These are phyloP conservation scores for Ptychoptera albimana DNA, from an alignment of 2,888 invertebrate species.

Conservation along the genomic window DNA sequence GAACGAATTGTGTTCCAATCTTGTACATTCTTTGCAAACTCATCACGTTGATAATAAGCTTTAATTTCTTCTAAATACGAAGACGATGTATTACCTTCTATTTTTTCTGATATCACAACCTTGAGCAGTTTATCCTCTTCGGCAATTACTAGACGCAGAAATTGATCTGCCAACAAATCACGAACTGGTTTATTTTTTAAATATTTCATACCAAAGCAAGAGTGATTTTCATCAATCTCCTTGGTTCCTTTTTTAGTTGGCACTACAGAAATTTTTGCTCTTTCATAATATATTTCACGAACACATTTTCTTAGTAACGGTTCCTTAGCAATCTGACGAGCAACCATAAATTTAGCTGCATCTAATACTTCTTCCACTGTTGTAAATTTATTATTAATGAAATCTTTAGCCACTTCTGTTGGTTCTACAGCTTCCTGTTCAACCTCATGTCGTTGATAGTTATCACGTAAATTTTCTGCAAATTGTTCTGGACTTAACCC, in stretches of 20 bases:
- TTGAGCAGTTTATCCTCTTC: conserved; percentile 66
- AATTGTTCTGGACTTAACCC: conserved; percentile 89
- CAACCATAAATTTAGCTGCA: conserved; percentile 88
- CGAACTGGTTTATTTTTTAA: conserved; percentile 83
- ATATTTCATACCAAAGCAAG: conserved; percentile 76
- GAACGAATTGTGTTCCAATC: conserved; percentile 89
- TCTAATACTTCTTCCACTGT: conserved; percentile 70
- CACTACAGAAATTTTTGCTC: conserved; percentile 62
- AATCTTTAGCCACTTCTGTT: conserved; percentile 64
- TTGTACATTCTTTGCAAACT: conserved; percentile 83
- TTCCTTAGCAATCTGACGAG: conserved; percentile 82
- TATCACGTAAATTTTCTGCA: conserved; percentile 89
- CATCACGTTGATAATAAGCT: conserved; percentile 54
- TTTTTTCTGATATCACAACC: conserved; percentile 54
- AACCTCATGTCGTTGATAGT: conserved; percentile 88
- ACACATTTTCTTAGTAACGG: conserved; percentile 75
- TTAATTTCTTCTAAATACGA: conserved; percentile 83
- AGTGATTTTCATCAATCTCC: conserved; percentile 90
- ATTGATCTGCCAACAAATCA: conserved; percentile 80
- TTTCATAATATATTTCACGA: conserved; percentile 73
- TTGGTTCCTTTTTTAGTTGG: conserved; percentile 87
- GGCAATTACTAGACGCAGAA: conserved; percentile 63
- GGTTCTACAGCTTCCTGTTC: conserved; percentile 84
- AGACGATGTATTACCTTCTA: conserved; percentile 59
- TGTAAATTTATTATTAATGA: conserved; percentile 45